Evolutionary conservation across 2,113 vertebrate genomes (phyloP).

Genomic region (Paralichthys olivaceus): DNA sequence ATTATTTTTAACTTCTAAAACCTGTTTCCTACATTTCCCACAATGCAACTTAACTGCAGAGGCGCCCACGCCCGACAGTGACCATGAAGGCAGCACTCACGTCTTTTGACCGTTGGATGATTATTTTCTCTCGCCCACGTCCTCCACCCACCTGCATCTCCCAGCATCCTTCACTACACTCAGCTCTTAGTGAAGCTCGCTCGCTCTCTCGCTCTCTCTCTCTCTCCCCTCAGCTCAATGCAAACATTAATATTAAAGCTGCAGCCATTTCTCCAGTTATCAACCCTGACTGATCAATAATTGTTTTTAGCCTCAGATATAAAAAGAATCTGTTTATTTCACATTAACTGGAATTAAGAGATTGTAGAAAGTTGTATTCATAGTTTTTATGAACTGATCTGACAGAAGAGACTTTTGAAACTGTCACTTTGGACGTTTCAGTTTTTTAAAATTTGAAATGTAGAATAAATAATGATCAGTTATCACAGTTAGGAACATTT

Average conservation of each 20-base stretch:
- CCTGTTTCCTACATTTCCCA: conserved; percentile 18
- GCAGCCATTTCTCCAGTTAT: no score
- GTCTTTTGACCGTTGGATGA: not conserved
- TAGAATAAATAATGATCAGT: no score
- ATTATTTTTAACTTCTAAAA: not conserved
- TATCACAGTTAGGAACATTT: no score
- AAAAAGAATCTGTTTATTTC: no score
- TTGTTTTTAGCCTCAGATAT: no score
- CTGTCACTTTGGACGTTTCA: no score
- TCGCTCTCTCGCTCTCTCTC: not conserved
- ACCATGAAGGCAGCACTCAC: not conserved
- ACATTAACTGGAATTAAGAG: no score
- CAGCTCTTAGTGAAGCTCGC: not conserved
- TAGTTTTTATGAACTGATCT: no score
- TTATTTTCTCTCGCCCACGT: conserved; percentile 33
- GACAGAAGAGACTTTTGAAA: no score
- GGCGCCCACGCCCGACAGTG: not conserved
- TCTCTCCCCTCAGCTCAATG: not conserved
- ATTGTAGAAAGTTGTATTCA: no score
- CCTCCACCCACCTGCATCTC: conserved; percentile 36
- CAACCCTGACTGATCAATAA: no score
- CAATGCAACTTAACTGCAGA: conserved; percentile 6
- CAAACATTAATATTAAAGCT: not conserved
- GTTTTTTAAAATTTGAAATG: no score
- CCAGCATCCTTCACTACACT: conserved; percentile 30